Evolutionary conservation across 2,113 vertebrate species (phyloP), one percentile per base, ranked within the genome.

Genomic region (Syngnathoides biaculeatus): DNA sequence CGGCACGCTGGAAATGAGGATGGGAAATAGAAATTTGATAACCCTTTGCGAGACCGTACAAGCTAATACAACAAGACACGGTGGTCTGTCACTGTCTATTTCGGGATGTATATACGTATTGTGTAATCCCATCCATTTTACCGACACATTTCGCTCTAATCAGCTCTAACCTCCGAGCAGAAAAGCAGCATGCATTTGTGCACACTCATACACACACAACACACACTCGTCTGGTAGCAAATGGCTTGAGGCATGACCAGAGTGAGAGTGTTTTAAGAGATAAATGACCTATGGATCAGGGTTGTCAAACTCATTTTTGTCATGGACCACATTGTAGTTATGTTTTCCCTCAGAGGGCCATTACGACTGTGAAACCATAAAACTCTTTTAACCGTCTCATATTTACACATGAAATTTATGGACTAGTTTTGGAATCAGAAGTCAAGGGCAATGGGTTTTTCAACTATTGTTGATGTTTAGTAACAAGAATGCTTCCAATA

Each of bases 31-130:
- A 64, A 38, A 68, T 78, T 61, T 56, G n/a, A 1, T 8, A 20
- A 53, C 2, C 0, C 3, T 64, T 64, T 67, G 62, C 40, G 35
- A 50, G 22, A 26, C 8, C 26, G 26, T 63, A 15, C 60, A 39
- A 55, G 24, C 58, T 67, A 72, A 72, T 70, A 38, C 62, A 60
- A 64, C 39, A 67, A 55, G 65, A 77, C 72, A 39, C 7, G 39
- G 50, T 61, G 58, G 60, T 48, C 80, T 58, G 50, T 67, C 66
- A 55, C 40, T 67, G 70, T 38, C 38, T 75, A 50, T 75, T 74
- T 78, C 43, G 35, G 56, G 38, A 20, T 20, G 4, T 24, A 22
- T 30, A 19, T 68, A n/a, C n/a, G n/a, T n/a, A 45, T 73, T 52
- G 42, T 27, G 60, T 80, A 73, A 77, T 72, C 58, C 59, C 67